These are phyloP conservation scores for Otis tarda DNA, from an alignment of 2,113 vertebrate genomes.

Conservation along the genomic window DNA sequence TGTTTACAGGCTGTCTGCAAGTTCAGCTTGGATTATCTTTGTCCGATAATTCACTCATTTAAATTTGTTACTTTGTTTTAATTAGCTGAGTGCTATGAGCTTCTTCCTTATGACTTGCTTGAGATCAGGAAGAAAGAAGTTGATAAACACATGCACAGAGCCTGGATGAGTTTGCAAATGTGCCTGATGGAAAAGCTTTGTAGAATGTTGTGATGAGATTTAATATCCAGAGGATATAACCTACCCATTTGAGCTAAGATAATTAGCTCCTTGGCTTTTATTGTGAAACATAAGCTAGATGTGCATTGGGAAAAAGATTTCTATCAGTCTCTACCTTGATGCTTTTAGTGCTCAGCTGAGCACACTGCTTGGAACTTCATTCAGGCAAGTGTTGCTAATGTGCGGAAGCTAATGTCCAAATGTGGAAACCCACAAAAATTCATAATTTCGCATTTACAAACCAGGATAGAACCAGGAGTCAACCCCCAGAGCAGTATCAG, in stretches of 20 bases:
- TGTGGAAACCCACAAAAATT: background rate
- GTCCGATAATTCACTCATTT: background rate
- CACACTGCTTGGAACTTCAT: background rate
- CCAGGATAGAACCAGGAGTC: background rate
- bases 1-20: background rate
- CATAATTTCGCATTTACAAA: background rate
- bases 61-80: background rate
- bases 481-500: background rate
- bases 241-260: background rate
- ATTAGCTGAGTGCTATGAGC: background rate
- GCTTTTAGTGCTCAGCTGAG: background rate
- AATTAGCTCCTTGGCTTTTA: background rate
- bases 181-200: background rate
- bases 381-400: background rate
- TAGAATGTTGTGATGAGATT: background rate
- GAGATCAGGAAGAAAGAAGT: background rate
- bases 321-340: background rate
- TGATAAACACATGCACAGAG: background rate
- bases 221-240: background rate
- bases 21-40: background rate
- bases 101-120: background rate
- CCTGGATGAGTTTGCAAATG: background rate
- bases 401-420: background rate
- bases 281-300: background rate
- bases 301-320: background rate